phyloP scores from a whole-genome alignment of 2,113 vertebrate genomes.

The Cervus canadensis region DNA sequence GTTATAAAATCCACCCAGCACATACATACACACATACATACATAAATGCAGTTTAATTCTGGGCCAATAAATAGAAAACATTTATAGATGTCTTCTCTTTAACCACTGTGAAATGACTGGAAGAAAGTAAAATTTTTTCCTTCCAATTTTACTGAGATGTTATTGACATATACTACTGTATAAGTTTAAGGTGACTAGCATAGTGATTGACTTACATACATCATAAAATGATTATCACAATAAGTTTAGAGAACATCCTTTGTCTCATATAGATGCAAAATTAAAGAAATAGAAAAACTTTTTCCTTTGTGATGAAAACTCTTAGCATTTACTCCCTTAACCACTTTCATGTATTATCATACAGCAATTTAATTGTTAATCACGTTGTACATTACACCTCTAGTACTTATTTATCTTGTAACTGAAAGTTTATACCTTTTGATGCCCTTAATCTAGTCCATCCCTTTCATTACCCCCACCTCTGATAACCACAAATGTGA shows the following conservation, averaged over 20 bases:
- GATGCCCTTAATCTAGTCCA: neutral
- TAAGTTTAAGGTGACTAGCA: neutral
- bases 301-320: neutral
- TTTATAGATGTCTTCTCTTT: neutral
- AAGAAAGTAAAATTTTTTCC: neutral
- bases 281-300: neutral
- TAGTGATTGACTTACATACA: neutral
- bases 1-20: conserved; percentile 15
- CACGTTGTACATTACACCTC: neutral
- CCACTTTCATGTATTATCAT: neutral
- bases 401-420: neutral
- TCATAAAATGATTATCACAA: neutral
- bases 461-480: neutral
- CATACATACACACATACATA: neutral
- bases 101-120: neutral
- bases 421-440: neutral
- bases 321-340: neutral
- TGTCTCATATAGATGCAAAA: neutral
- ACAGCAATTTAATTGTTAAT: neutral
- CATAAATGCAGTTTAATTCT: neutral
- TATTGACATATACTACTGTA: neutral
- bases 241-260: neutral
- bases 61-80: conserved; percentile 27
- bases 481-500: neutral
- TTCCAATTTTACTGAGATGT: neutral